phyloP scores from a whole-genome alignment of 2,888 invertebrate genomes.

The Spodoptera littoralis region DNA sequence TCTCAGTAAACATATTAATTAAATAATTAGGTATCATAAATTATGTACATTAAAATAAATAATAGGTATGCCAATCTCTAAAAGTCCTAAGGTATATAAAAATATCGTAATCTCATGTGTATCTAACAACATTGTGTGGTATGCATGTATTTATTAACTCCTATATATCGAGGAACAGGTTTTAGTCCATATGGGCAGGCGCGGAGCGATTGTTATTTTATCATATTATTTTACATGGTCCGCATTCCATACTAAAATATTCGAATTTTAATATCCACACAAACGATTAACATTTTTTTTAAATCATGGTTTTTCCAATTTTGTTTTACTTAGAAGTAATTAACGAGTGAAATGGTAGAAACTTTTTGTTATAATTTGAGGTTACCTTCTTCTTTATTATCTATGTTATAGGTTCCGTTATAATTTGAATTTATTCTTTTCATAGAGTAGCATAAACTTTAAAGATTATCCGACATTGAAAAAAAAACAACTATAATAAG shows the following conservation, averaged over 20 bases:
- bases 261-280: conserved; percentile 50
- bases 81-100: background rate
- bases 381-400: too few relatives aligned
- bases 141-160: conserved; percentile 64
- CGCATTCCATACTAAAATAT: conserved; percentile 74
- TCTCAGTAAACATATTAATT: too few relatives aligned
- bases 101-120: conserved; percentile 50
- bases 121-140: conserved; percentile 45
- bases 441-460: too few relatives aligned
- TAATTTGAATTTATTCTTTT: too few relatives aligned
- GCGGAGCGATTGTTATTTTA: conserved; percentile 78
- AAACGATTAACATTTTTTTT: conserved; percentile 53
- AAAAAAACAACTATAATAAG: too few relatives aligned
- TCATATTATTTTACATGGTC: conserved; percentile 77
- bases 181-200: conserved; percentile 76
- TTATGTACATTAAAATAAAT: too few relatives aligned
- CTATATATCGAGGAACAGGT: conserved; percentile 70
- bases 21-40: too few relatives aligned
- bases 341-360: conserved; percentile 39
- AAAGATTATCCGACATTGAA: too few relatives aligned
- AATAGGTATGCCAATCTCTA: too few relatives aligned
- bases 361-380: conserved; percentile 3
- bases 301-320: conserved; percentile 57
- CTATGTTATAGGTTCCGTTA: too few relatives aligned
- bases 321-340: conserved; percentile 33